phyloP scores from a whole-genome alignment of 1,140 invertebrate genomes.

The Helicoverpa zea region DNA sequence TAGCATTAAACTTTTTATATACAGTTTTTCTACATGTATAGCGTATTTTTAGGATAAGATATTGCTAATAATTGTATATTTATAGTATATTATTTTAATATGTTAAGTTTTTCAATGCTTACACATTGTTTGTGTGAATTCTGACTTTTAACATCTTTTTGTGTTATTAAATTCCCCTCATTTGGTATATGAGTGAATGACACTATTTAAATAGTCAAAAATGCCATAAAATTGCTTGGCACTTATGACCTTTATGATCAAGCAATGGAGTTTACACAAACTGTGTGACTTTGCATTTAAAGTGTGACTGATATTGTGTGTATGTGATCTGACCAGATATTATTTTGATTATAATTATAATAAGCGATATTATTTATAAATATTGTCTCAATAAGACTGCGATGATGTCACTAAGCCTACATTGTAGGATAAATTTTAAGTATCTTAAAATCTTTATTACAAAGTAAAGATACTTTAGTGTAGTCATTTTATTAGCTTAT shows the following conservation, averaged over 20 bases:
- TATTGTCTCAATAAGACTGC: constrained; percentile 29
- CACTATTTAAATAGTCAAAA: background rate
- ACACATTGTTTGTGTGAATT: constrained; percentile 51
- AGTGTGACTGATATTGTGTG: constrained; percentile 58
- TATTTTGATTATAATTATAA: constrained; percentile 49
- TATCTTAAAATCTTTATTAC: constrained; percentile 1
- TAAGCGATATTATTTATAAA: constrained; percentile 13
- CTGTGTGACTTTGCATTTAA: constrained; percentile 40
- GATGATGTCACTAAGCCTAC: background rate
- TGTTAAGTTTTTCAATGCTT: constrained; percentile 52
- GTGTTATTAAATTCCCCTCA: background rate
- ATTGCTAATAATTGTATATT: constrained; percentile 72
- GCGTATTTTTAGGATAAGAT: constrained; percentile 65
- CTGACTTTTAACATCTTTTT: background rate
- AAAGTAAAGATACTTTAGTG: constrained; percentile 6
- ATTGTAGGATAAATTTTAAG: background rate
- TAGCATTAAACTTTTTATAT: constrained; percentile 64
- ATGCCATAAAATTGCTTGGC: background rate
- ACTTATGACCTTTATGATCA: background rate
- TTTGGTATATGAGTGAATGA: background rate
- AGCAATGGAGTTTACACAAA: constrained; percentile 45
- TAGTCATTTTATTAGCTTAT: constrained; percentile 24
- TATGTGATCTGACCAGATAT: constrained; percentile 37
- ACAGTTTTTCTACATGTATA: constrained; percentile 71
- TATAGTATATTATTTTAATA: constrained; percentile 56